Evolutionary conservation across 2,888 invertebrate genomes (phyloP).

Genomic region (Lamproptera curius): DNA sequence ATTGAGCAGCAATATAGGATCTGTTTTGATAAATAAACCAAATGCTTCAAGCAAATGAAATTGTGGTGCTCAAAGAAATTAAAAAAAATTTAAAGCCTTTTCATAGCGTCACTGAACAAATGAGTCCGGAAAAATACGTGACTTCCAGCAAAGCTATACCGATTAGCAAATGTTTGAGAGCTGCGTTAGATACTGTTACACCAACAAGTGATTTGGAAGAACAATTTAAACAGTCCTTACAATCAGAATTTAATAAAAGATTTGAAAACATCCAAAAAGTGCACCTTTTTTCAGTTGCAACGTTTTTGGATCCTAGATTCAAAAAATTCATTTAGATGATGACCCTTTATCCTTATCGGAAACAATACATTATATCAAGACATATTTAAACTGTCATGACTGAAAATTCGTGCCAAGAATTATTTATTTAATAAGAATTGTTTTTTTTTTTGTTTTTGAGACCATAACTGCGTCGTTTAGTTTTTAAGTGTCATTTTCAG

Average conservation of each 20-base stretch:
- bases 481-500: no score
- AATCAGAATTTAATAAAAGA: slow-evolving; percentile 24
- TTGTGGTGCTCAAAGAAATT: not conserved
- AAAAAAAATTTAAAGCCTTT: not conserved
- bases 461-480: not conserved
- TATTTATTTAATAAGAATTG: no score
- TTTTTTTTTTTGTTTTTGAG: not conserved
- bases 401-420: slow-evolving; percentile 11
- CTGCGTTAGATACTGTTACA: no score
- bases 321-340: slow-evolving; percentile 23
- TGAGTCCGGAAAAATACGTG: slow-evolving; percentile 22
- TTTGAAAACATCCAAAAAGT: slow-evolving; percentile 25
- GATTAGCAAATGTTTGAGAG: no score
- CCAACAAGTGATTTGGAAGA: slow-evolving; percentile 22
- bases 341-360: slow-evolving; percentile 22
- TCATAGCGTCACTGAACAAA: slow-evolving; percentile 14
- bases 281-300: slow-evolving; percentile 21
- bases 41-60: not conserved
- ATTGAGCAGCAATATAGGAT: no score
- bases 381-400: slow-evolving; percentile 20
- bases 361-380: slow-evolving; percentile 25
- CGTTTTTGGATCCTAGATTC: slow-evolving; percentile 20
- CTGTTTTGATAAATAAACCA: not conserved
- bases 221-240: slow-evolving; percentile 22
- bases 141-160: slow-evolving; percentile 21